Base-by-base conservation (phyloP, 2,797 vertebrate genomes). In the Taenioides sp. region DNA sequence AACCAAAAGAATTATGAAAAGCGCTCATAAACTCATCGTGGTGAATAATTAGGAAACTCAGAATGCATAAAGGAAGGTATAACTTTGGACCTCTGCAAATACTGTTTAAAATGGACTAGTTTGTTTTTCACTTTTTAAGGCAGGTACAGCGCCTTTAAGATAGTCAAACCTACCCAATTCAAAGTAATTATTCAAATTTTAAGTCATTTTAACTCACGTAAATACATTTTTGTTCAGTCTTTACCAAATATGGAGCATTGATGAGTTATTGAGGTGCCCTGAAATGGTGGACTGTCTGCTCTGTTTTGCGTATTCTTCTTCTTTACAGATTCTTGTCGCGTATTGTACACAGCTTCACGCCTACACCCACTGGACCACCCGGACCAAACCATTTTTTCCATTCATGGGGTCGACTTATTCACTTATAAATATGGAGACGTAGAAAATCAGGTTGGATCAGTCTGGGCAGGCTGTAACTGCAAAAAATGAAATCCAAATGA, bases 261-360 rank as follows among this genome's bases (percentile, higher is more conserved):
- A 75, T 65, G 61, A 27, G 75, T 63, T 28, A 25, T 80, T 65
- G 75, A 57, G 81, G 86, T 84, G 88, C 90, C 91, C 91, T 90
- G 90, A 90, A 86, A 92, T 86, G 87, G 78, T 87, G 63, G 77
- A 89, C 90, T 86, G 84, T 91, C 86, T 89, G 90, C 92, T 91
- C 88, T 88, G 91, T 86, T 92, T 92, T 91, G 89, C 75, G 76
- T 80, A 69, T 90, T 88, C 72, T 81, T 87, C 85, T 79, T 90
- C 82, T 88, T 86, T 87, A 88, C 89, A 70, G 80, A 87, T 91
- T 88, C 83, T 86, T 78, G 78, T 86, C 84, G 87, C 81, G 80
- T 90, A 90, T 89, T 82, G 86, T 91, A 93, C 92, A 94, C 89
- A 84, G 87, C 87, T 87, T 85, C 84, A 89, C 81, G 82, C 88